Evolutionary conservation across 2,888 invertebrate species (phyloP).

Genomic region (Monochamus alternatus): DNA sequence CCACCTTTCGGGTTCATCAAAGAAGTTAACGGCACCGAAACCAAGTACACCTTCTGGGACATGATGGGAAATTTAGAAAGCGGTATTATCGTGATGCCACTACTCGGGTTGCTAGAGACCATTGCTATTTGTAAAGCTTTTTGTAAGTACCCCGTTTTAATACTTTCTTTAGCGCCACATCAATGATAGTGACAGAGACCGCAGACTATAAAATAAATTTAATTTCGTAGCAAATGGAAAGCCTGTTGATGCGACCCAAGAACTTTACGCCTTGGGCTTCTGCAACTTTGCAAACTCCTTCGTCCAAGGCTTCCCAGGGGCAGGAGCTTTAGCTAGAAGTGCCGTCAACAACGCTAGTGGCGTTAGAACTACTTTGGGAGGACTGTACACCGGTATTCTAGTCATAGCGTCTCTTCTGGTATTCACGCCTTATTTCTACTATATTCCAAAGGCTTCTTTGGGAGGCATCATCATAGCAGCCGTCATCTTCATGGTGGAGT

Average conservation of each 20-base stretch:
- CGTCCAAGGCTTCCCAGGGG: slow-evolving; percentile 89
- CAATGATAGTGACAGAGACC: slow-evolving; percentile 17
- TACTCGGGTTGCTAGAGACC: slow-evolving; percentile 92
- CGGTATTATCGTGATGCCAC: slow-evolving; percentile 88
- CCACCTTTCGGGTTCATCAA: slow-evolving; percentile 79
- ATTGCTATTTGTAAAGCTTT: slow-evolving; percentile 97
- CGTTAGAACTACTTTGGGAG: slow-evolving; percentile 88
- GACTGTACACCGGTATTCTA: slow-evolving; percentile 86
- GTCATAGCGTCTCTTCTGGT: slow-evolving; percentile 89
- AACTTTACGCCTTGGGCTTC: slow-evolving; percentile 88
- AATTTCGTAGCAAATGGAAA: slow-evolving; percentile 77
- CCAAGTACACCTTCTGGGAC: slow-evolving; percentile 74
- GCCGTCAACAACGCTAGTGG: slow-evolving; percentile 94
- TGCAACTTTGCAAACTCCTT: slow-evolving; percentile 90
- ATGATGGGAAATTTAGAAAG: slow-evolving; percentile 88
- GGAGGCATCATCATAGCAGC: slow-evolving; percentile 94
- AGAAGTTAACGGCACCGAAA: slow-evolving; percentile 70
- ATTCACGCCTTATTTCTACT: slow-evolving; percentile 91
- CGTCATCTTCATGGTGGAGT: slow-evolving; percentile 93
- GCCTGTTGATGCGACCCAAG: slow-evolving; percentile 92
- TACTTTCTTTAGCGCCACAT: neutral
- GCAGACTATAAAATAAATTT: too few species aligned
- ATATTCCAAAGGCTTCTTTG: slow-evolving; percentile 87
- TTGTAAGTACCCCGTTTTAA: slow-evolving; percentile 72
- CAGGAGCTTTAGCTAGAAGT: slow-evolving; percentile 87